phyloP scores from a whole-genome alignment of 2,113 vertebrate species.

The Puntigrus tetrazona region DNA sequence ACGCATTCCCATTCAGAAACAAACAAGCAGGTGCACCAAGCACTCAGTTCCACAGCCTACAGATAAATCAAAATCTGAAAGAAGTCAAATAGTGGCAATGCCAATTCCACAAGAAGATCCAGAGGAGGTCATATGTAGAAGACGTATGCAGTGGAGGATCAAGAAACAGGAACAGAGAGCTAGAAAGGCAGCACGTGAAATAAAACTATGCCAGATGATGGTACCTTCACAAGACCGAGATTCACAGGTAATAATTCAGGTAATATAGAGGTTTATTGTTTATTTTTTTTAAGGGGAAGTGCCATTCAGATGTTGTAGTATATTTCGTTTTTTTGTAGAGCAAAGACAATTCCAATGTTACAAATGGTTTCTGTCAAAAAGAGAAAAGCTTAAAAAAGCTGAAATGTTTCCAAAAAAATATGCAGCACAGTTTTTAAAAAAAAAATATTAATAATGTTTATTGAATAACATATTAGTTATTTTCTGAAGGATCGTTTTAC shows the following conservation, averaged over 20 bases:
- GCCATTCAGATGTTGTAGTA: too few relatives aligned
- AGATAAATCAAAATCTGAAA: constrained; percentile 23
- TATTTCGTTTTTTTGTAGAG: not conserved
- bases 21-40: constrained; percentile 22
- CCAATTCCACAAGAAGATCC: constrained; percentile 62
- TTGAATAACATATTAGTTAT: not conserved
- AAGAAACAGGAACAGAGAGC: constrained; percentile 81
- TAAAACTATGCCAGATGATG: constrained; percentile 16
- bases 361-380: not conserved
- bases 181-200: constrained; percentile 70
- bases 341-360: not conserved
- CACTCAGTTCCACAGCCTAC: not conserved
- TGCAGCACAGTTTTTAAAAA: not conserved
- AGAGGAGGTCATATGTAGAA: constrained; percentile 72
- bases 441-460: too few relatives aligned
- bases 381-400: too few relatives aligned
- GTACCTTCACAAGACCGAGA: not conserved
- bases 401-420: not conserved
- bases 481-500: not conserved
- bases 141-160: constrained; percentile 78
- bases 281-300: too few relatives aligned
- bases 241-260: not conserved
- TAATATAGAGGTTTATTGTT: not conserved
- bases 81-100: not conserved
- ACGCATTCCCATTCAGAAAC: constrained; percentile 1